Evolutionary conservation across 2,888 invertebrate genomes (phyloP).

Genomic region (Archips crataeganus): DNA sequence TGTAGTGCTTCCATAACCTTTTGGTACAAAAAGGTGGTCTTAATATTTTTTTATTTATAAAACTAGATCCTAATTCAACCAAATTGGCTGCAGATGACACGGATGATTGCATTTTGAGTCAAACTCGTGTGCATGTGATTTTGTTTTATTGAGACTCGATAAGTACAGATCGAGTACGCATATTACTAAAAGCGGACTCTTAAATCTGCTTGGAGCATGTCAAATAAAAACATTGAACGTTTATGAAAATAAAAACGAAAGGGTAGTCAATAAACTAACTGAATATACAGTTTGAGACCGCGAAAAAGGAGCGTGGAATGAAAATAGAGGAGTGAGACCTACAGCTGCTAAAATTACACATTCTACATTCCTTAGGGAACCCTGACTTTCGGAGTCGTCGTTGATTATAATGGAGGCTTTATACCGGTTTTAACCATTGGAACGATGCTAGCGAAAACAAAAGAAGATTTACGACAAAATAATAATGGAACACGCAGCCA

Average conservation of each 20-base stretch:
- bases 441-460: constrained; percentile 16
- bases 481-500: constrained; percentile 13
- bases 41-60: too few relatives aligned
- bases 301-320: neutral
- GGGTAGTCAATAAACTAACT: neutral
- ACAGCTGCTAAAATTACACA: neutral
- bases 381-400: neutral
- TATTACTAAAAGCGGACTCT: neutral
- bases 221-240: too few relatives aligned
- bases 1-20: neutral
- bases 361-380: neutral
- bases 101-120: too few relatives aligned
- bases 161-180: neutral
- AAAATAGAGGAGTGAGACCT: neutral
- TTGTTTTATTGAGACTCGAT: neutral
- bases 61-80: too few relatives aligned
- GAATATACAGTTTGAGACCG: neutral
- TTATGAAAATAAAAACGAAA: neutral
- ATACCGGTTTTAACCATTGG: constrained; percentile 15
- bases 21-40: neutral
- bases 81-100: too few relatives aligned
- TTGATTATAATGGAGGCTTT: neutral
- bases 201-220: neutral
- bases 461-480: constrained; percentile 18
- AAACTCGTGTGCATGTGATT: too few relatives aligned